Conservation (phyloP, 2,888 invertebrate genomes). For the Xanthorhoe designata region DNA sequence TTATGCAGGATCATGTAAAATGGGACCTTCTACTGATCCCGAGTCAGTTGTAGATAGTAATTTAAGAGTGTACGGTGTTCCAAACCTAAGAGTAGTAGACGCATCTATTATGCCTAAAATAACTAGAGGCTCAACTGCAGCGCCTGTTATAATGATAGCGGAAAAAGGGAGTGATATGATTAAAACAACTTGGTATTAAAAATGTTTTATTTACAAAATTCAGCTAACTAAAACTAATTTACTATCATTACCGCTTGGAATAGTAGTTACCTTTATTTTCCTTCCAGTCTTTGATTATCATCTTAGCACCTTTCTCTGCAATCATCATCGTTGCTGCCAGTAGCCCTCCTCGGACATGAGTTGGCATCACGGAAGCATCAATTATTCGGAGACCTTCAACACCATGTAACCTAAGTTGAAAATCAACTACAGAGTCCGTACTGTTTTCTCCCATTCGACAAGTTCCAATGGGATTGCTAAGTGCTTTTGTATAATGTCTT, state of each 20-base stretch:
- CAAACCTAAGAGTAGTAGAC: conserved; percentile 74
- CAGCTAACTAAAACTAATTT: conserved; percentile 10
- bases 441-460: conserved; percentile 78
- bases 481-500: conserved; percentile 78
- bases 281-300: conserved; percentile 79
- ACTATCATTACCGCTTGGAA: conserved; percentile 53
- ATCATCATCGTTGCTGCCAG: conserved; percentile 79
- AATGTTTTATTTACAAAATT: conserved; percentile 56
- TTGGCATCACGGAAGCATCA: conserved; percentile 80
- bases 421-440: conserved; percentile 75
- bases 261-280: conserved; percentile 71
- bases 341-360: conserved; percentile 73
- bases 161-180: conserved; percentile 81
- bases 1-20: conserved; percentile 79
- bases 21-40: conserved; percentile 71
- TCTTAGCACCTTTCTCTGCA: conserved; percentile 76
- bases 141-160: conserved; percentile 81
- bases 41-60: conserved; percentile 74
- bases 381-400: conserved; percentile 76
- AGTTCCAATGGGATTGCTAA: conserved; percentile 78
- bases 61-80: conserved; percentile 69
- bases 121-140: conserved; percentile 76
- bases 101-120: conserved; percentile 79
- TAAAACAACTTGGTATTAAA: conserved; percentile 78
- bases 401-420: conserved; percentile 72